phyloP scores from a whole-genome alignment of 2,797 vertebrate genomes.

The Hoplostethus atlanticus region DNA sequence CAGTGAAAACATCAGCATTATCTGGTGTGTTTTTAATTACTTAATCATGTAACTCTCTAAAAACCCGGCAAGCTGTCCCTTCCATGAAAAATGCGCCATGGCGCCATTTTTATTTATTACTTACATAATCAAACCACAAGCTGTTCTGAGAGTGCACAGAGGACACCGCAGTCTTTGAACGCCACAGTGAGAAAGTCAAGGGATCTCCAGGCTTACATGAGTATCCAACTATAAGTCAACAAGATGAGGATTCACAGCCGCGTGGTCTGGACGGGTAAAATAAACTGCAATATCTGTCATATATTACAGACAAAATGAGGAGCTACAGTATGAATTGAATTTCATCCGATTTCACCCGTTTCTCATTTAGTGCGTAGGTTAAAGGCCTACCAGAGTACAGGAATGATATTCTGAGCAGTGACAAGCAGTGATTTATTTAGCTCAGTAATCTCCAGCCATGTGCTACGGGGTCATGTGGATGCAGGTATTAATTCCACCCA shows the following conservation, averaged over 20 bases:
- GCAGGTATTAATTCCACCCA: too few relatives aligned
- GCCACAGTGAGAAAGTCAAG: conserved; percentile 39
- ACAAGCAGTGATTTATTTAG: too few relatives aligned
- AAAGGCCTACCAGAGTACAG: background rate
- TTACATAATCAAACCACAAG: conserved; percentile 72
- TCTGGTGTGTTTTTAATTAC: conserved; percentile 51
- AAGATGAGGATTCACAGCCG: background rate
- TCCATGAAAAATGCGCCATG: conserved; percentile 37
- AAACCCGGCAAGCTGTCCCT: conserved; percentile 58
- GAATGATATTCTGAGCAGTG: background rate
- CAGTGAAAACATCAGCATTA: conserved; percentile 39
- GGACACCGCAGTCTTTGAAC: conserved; percentile 53
- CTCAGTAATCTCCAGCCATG: too few relatives aligned
- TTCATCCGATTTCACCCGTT: background rate
- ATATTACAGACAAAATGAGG: background rate
- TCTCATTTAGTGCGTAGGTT: background rate
- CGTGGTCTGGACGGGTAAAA: conserved; percentile 3
- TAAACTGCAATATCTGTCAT: background rate
- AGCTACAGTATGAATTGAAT: background rate
- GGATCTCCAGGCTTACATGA: conserved; percentile 27
- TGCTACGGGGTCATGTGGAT: too few relatives aligned
- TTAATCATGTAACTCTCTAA: conserved; percentile 53
- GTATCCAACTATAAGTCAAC: conserved; percentile 40
- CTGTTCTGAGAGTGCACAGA: conserved; percentile 68
- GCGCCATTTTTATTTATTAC: conserved; percentile 64